Evolutionary conservation across 2,113 vertebrate genomes (phyloP), one percentile per base, ranked within the genome.

Genomic region (Montifringilla adamsi): DNA sequence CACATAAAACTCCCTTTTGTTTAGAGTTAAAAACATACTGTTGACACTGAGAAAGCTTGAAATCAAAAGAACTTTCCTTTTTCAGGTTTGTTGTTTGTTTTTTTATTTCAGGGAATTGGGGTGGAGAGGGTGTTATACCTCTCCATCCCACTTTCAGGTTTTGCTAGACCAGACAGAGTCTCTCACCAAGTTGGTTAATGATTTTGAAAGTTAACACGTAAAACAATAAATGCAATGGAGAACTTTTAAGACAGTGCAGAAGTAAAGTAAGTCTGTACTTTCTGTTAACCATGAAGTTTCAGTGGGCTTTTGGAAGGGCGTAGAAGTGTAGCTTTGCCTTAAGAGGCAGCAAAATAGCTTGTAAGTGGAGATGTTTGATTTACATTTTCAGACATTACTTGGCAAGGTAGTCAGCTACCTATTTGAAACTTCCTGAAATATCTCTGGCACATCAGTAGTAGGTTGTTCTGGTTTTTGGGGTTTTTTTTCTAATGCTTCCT

Each of bases 1-100:
- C 68, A 41, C 39, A 47, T 63, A 52, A 84, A 73, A 52, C 1
- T 0, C 0, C 1, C 0, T 2, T 24, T 58, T 56, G 52, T 68
- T 43, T 6, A 16, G 58, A 49, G 37, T 75, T 90, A 47, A 87
- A 91, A 78, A 30, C 12, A 52, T 64, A 31, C 37, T 81, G 33
- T 13, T 87, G 44, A 35, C 49, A 27, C 68, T 77, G 68, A 63
- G 52, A 78, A 94, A 87, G 35, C 47, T 75, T 68, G n/a, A 68
- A 53, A 62, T 55, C 72, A 90, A 37, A 24, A 62, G 30, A 37
- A 83, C 58, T 67, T 52, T 79, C 86, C 17, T 80, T 84, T 41
- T 62, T 14, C 79, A 79, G 20, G 39, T 83, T 79, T 19, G n/a
- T 73, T 13, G 39, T 46, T 84, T 73, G 31, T 9, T 88, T 94